These are phyloP conservation scores for Sminthurinus signatus DNA, from an alignment of 1,140 invertebrate genomes.

Conservation along the genomic window DNA sequence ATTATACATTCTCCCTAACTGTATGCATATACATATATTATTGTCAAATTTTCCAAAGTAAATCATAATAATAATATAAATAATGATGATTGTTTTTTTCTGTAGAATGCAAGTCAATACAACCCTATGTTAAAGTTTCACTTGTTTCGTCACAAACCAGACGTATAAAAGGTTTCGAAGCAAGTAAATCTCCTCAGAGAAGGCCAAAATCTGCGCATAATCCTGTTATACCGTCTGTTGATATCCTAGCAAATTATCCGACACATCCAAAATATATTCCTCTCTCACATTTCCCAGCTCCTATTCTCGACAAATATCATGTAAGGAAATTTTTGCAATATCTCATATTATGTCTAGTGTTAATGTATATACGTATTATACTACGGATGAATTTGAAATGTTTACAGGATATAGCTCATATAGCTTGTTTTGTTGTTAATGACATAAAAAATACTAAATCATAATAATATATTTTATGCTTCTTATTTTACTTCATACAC, in stretches of 20 bases:
- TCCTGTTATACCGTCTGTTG: background rate
- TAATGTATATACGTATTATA: too few relatives aligned
- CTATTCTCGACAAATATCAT: constrained; percentile 48
- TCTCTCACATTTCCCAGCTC: constrained; percentile 36
- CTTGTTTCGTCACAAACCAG: constrained; percentile 21
- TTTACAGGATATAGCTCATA: too few relatives aligned
- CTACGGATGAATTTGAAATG: too few relatives aligned
- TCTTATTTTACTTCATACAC: too few relatives aligned
- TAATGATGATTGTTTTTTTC: background rate
- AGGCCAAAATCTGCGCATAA: constrained; percentile 25
- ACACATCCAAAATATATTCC: constrained; percentile 38
- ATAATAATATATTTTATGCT: too few relatives aligned
- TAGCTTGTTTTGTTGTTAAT: too few relatives aligned
- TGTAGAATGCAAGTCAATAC: constrained; percentile 46
- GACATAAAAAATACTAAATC: too few relatives aligned
- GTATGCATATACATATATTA: background rate
- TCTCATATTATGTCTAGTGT: too few relatives aligned
- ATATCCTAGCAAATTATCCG: constrained; percentile 10
- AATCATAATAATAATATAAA: background rate
- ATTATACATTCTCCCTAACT: too few relatives aligned
- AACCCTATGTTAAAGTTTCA: constrained; percentile 44
- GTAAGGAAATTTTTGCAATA: too few relatives aligned
- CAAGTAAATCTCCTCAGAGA: constrained; percentile 29
- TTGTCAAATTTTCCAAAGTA: background rate
- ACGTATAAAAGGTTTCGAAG: constrained; percentile 21